Conservation (phyloP, 2,797 vertebrate genomes). For the Oceanodroma leucorhoa region DNA sequence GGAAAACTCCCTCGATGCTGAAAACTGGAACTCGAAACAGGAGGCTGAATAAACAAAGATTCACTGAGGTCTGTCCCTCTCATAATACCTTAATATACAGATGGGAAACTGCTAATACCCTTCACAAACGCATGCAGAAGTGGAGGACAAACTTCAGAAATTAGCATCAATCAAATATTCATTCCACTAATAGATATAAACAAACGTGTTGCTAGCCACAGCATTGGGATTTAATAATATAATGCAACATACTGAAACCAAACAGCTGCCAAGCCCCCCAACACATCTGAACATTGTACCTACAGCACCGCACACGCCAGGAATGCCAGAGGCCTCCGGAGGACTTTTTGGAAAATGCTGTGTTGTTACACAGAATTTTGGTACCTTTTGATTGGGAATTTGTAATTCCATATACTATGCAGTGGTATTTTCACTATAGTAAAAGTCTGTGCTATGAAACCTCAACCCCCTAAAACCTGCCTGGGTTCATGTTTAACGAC, state of each 20-base stretch:
- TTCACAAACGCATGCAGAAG: neutral
- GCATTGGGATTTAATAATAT: neutral
- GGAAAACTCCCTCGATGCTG: neutral
- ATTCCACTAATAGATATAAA: neutral
- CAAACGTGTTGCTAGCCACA: neutral
- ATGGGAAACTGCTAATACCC: neutral
- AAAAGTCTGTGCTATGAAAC: neutral
- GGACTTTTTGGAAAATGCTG: neutral
- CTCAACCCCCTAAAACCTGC: neutral
- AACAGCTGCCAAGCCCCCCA: neutral
- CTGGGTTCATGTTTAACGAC: neutral
- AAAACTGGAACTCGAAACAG: neutral
- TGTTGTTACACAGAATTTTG: neutral
- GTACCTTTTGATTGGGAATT: neutral
- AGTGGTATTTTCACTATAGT: neutral
- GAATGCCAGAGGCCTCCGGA: neutral
- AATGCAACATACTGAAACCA: neutral
- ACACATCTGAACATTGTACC: neutral
- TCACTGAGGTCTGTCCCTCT: neutral
- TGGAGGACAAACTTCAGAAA: neutral
- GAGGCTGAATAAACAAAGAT: neutral
- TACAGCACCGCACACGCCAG: fast-evolving
- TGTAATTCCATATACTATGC: neutral
- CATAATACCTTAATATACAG: neutral
- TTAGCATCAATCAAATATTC: neutral